Evolutionary conservation across 2,888 invertebrate genomes (phyloP), one percentile per base, ranked within the genome.

Genomic region (Drosophila putrida): DNA sequence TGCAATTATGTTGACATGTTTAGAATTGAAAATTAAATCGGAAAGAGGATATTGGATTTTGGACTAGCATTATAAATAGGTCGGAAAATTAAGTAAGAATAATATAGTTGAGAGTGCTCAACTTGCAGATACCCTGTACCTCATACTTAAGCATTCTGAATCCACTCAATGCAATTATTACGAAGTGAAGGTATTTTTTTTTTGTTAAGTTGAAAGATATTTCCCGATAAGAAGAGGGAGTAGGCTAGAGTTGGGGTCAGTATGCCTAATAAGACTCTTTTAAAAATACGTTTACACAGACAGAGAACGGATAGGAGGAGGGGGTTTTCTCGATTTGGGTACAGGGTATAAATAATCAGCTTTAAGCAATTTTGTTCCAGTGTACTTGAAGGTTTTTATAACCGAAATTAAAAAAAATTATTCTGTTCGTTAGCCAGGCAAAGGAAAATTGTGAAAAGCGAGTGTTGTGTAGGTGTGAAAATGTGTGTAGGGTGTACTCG

Each of bases 361-460:
- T 38, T 50, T 25, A 66, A 61, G 61, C 46, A 54, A 33, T 25
- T 46, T 70, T 51, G 51, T 41, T 49, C 31, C 46, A 62, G 66
- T 77, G 57, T 69, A 62, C 27, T 61, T 54, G 8, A 20, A 44
- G 63, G 54, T 74, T 62, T 58, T 73, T 38, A 67, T n/a, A 84
- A 78, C 55, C 62, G 76, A 83, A 84, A 69, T 62, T 20, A 41
- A 53, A 51, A 27, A 27, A 41, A 79, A 76, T 61, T 73, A 61
- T 68, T 68, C 64, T 59, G 72, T 73, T 78, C 64, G 71, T 73
- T 68, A 88, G 88, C 83, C 69, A 88, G 82, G 77, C 88, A 88
- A 82, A 85, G 68, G 57, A 78, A 66, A 53, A 78, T 59, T 71
- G 70, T 63, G 78, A 69, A 64, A 88, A 88, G 82, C 82, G 66